Conservation (phyloP, 2,797 vertebrate species). For the Semaprochilodus insignis region DNA sequence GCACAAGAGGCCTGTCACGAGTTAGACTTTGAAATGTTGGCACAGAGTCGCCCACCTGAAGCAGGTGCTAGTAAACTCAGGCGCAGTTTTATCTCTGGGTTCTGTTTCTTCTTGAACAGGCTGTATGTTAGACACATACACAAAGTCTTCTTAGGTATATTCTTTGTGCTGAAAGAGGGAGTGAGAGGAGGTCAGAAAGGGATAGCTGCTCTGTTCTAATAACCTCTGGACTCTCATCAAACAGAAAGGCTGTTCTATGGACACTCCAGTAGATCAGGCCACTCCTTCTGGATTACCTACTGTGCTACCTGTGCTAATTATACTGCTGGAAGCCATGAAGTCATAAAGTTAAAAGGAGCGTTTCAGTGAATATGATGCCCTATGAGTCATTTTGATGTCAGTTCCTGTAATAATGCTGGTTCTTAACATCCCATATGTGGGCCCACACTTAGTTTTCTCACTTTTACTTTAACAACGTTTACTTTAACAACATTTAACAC, state of each 20-base stretch:
- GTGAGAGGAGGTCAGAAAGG: slow-evolving; percentile 38
- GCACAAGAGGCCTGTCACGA: not conserved
- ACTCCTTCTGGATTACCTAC: slow-evolving; percentile 55
- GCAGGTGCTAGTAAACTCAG: slow-evolving; percentile 21
- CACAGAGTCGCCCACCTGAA: slow-evolving; percentile 17
- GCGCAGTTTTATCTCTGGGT: not conserved
- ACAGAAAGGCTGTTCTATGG: slow-evolving; percentile 61
- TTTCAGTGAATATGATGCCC: slow-evolving; percentile 4
- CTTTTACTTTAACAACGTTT: not conserved
- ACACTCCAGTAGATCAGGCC: slow-evolving; percentile 38
- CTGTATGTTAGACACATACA: not conserved
- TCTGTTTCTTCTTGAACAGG: not conserved
- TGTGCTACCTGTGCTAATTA: slow-evolving; percentile 41
- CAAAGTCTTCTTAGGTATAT: not conserved
- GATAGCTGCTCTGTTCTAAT: slow-evolving; percentile 18
- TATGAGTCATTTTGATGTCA: not conserved
- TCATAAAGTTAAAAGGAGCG: not conserved
- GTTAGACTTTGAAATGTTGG: slow-evolving; percentile 8
- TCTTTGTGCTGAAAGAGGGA: not conserved
- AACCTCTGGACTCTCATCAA: slow-evolving; percentile 49
- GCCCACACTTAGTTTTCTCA: not conserved
- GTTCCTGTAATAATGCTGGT: not conserved
- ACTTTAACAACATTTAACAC: too few relatives aligned
- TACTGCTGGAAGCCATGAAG: not conserved
- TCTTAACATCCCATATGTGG: not conserved